Percentiles rank a stretch among this genome's conserved stretches.
These are phyloP conservation scores for Dryadula phaetusa DNA, from an alignment of 2,888 invertebrate genomes.

Conservation along the genomic window DNA sequence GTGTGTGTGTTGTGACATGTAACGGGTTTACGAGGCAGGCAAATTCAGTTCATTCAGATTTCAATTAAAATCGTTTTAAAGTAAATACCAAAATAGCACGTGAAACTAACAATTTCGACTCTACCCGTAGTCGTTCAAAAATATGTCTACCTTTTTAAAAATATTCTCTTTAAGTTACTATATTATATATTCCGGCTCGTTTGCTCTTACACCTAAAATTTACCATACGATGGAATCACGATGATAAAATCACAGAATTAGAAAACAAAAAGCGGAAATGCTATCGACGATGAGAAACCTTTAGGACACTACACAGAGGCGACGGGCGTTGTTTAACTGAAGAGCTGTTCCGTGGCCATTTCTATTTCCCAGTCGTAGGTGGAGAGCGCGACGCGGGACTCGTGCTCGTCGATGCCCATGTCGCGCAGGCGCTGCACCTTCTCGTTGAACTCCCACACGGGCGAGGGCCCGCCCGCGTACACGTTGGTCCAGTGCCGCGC, in stretches of 20 bases:
- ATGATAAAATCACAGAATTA: constrained; percentile 1
- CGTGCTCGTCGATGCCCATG: constrained; percentile 97
- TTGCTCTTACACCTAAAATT: background rate
- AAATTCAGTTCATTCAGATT: too few relatives aligned
- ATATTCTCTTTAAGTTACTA: background rate
- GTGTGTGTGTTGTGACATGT: too few relatives aligned
- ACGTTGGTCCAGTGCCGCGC: constrained; percentile 98
- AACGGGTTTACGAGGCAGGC: too few relatives aligned
- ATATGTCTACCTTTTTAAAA: constrained; percentile 3
- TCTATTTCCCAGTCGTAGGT: constrained; percentile 97
- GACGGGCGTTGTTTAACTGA: constrained; percentile 58
- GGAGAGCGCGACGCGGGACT: constrained; percentile 95
- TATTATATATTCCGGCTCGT: background rate
- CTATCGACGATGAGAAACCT: background rate
- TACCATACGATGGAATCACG: background rate
- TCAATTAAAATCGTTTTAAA: too few relatives aligned
- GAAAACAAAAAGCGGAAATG: constrained; percentile 6
- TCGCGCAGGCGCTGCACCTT: constrained; percentile 95
- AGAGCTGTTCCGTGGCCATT: constrained; percentile 91
- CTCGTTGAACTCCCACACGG: constrained; percentile 89
- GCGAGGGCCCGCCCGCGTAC: constrained; percentile 92
- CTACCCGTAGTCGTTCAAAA: background rate
- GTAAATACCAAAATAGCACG: too few relatives aligned
- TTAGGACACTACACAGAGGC: constrained; percentile 21
- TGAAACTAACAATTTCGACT: too few relatives aligned